These are phyloP conservation scores for Caiman crocodilus DNA, from an alignment of 2,797 vertebrate species.

Conservation along the genomic window DNA sequence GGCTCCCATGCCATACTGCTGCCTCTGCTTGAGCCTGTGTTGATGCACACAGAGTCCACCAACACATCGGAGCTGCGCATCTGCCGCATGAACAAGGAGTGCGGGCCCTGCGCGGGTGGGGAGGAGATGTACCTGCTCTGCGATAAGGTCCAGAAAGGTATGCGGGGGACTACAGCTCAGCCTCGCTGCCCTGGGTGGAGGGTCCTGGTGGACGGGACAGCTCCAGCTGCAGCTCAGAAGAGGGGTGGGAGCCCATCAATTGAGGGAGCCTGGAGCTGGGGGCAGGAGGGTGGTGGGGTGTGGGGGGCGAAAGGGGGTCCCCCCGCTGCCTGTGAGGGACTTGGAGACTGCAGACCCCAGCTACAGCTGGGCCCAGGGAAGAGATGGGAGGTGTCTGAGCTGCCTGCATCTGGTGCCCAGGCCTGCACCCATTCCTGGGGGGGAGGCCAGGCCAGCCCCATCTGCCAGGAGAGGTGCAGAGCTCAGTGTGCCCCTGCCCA, in stretches of 20 bases:
- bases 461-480: background rate
- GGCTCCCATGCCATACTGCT: too few species aligned
- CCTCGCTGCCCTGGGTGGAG: background rate
- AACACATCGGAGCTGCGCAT: conserved; percentile 94
- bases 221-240: too few species aligned
- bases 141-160: conserved; percentile 97
- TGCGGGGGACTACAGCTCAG: background rate
- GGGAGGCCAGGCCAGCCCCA: too few species aligned
- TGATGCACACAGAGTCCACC: conserved; percentile 78
- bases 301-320: background rate
- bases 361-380: background rate
- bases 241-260: too few species aligned
- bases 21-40: background rate
- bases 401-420: too few species aligned
- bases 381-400: too few species aligned
- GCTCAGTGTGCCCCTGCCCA: background rate
- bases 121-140: conserved; percentile 94
- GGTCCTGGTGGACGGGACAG: background rate
- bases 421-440: too few species aligned
- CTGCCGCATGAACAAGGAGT: conserved; percentile 87
- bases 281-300: background rate
- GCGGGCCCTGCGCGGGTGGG: conserved; percentile 86
- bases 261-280: background rate
- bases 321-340: too few species aligned
- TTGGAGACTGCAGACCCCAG: background rate